Evolutionary conservation across 2,113 vertebrate genomes (phyloP).

Genomic region (Thunnus maccoyii): DNA sequence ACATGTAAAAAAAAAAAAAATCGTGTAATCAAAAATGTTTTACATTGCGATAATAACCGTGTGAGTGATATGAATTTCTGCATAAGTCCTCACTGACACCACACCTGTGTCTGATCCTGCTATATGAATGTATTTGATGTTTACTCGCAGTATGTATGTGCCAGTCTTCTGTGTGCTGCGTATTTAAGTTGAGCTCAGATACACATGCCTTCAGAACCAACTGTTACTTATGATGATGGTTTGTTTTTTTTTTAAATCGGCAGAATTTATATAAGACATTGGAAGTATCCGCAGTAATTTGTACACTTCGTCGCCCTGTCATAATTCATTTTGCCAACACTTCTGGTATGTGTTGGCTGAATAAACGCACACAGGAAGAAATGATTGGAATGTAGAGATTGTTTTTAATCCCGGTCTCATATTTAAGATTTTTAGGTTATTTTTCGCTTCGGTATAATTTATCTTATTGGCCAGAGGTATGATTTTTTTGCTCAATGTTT

Average conservation of each 20-base stretch:
- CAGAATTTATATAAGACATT: neutral
- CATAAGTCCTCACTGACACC: neutral
- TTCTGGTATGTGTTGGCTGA: conserved; percentile 36
- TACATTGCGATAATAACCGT: neutral
- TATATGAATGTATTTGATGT: conserved; percentile 45
- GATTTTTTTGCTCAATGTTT: conserved; percentile 9
- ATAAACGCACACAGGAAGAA: conserved; percentile 29
- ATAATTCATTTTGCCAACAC: conserved; percentile 26
- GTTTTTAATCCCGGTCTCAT: conserved; percentile 51
- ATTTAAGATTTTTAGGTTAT: conserved; percentile 73
- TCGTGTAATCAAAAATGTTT: neutral
- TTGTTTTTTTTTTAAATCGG: conserved; percentile 5
- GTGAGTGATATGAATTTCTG: neutral
- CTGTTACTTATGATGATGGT: neutral
- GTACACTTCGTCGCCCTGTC: conserved; percentile 4
- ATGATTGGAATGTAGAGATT: conserved; percentile 10
- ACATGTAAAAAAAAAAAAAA: neutral
- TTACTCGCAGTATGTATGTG: neutral
- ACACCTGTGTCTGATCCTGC: conserved; percentile 1
- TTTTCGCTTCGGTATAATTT: conserved; percentile 51
- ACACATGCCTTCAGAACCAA: neutral
- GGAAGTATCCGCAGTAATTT: neutral
- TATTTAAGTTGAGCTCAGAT: conserved; percentile 8
- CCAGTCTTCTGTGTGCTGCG: neutral
- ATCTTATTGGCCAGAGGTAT: conserved; percentile 41